A percentile compares a stretch with the other conserved stretches of the same genome.
These are phyloP conservation scores for Papilio glaucus DNA, from an alignment of 1,140 invertebrate genomes.

Conservation along the genomic window DNA sequence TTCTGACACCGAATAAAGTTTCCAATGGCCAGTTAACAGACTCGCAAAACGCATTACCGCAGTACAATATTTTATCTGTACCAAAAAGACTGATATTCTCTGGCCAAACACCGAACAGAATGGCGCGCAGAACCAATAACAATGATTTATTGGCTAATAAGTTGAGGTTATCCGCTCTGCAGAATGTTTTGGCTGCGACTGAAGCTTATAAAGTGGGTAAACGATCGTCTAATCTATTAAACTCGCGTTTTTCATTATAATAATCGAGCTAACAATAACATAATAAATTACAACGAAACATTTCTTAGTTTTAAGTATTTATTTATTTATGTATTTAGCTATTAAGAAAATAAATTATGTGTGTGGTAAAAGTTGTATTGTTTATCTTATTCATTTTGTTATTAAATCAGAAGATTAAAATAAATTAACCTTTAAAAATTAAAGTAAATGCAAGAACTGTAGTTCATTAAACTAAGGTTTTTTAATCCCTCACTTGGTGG, in stretches of 20 bases:
- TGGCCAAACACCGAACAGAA: conserved; percentile 19
- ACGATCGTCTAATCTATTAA: conserved; percentile 8
- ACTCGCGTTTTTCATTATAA: neutral
- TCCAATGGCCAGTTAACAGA: conserved; percentile 25
- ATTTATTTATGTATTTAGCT: neutral
- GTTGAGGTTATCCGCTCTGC: conserved; percentile 26
- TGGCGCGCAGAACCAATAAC: conserved; percentile 1
- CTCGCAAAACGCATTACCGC: neutral
- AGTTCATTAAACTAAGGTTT: too few relatives aligned
- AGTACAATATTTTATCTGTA: conserved; percentile 26
- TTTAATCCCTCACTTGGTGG: too few relatives aligned
- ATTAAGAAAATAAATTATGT: neutral
- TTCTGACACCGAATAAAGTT: conserved; percentile 40
- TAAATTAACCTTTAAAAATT: too few relatives aligned
- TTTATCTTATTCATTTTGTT: neutral
- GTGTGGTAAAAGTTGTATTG: neutral
- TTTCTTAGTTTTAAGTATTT: neutral
- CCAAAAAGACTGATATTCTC: conserved; percentile 22
- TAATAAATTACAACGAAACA: too few relatives aligned
- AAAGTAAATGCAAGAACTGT: too few relatives aligned
- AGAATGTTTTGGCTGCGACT: conserved; percentile 25
- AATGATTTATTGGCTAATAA: conserved; percentile 29
- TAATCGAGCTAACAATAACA: neutral
- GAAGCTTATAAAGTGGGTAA: conserved; percentile 1
- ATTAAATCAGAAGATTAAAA: too few relatives aligned